phyloP scores from a whole-genome alignment of 1,140 invertebrate genomes.

The Zophobas morio region DNA sequence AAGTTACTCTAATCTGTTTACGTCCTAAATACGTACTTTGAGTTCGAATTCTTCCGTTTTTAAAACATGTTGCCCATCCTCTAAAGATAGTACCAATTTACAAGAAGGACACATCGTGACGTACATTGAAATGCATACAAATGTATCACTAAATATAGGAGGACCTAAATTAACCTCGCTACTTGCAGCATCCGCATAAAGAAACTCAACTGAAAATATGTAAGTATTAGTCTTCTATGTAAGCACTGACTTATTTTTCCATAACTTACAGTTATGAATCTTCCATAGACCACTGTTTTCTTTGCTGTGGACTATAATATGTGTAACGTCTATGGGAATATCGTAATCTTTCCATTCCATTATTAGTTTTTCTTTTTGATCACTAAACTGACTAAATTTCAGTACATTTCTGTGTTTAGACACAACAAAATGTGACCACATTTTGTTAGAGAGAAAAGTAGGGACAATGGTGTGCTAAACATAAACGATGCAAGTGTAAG shows the following conservation, averaged over 20 bases:
- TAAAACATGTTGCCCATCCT: background rate
- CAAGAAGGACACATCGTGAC: background rate
- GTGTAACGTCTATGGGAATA: background rate
- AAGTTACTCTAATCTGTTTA: background rate
- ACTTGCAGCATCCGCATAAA: background rate
- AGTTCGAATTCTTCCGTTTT: background rate
- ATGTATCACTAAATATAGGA: background rate
- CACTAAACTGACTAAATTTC: background rate
- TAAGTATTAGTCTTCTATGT: background rate
- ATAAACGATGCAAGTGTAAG: background rate
- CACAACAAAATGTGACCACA: background rate
- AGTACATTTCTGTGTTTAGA: background rate
- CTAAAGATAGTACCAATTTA: background rate
- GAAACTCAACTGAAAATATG: background rate
- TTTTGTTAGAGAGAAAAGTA: background rate
- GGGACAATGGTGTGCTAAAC: background rate
- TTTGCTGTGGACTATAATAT: background rate
- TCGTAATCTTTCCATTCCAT: background rate
- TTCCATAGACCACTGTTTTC: background rate
- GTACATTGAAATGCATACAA: background rate
- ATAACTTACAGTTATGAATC: background rate
- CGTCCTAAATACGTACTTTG: background rate
- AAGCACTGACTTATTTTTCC: background rate
- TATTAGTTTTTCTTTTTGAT: background rate
- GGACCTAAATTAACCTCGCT: background rate